These are phyloP conservation scores for Falco novaeseelandiae DNA, from an alignment of 2,797 vertebrate genomes.

Conservation along the genomic window DNA sequence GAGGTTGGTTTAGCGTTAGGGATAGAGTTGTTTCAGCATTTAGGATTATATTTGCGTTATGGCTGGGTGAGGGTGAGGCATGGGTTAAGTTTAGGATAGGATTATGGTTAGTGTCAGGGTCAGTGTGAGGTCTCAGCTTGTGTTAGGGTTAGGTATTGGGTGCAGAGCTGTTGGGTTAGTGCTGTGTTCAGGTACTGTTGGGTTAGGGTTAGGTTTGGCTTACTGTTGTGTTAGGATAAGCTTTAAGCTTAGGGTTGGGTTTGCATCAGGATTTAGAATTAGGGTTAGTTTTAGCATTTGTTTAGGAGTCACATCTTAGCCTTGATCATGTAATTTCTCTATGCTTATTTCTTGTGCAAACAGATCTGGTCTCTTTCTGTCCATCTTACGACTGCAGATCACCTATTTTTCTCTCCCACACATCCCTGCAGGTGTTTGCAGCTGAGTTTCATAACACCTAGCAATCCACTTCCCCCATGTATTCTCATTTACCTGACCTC, in stretches of 20 bases:
- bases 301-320: not conserved
- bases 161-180: not conserved
- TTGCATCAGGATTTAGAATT: not conserved
- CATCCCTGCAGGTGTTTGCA: not conserved
- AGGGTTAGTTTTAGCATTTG: not conserved
- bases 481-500: conserved; percentile 39
- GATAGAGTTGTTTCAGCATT: not conserved
- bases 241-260: not conserved
- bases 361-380: conserved; percentile 1
- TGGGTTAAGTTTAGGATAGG: not conserved
- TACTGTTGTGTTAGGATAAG: not conserved
- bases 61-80: not conserved
- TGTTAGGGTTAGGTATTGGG: not conserved
- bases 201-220: not conserved
- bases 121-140: not conserved
- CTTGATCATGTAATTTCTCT: not conserved
- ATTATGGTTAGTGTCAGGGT: not conserved
- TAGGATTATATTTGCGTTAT: not conserved
- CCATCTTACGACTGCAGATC: not conserved
- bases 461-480: not conserved
- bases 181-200: not conserved
- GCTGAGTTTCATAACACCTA: not conserved
- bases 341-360: not conserved
- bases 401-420: conserved; percentile 4
- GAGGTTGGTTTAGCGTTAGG: not conserved